Base-by-base conservation (phyloP, 2,888 invertebrate genomes). In the Tetragnatha montana region DNA sequence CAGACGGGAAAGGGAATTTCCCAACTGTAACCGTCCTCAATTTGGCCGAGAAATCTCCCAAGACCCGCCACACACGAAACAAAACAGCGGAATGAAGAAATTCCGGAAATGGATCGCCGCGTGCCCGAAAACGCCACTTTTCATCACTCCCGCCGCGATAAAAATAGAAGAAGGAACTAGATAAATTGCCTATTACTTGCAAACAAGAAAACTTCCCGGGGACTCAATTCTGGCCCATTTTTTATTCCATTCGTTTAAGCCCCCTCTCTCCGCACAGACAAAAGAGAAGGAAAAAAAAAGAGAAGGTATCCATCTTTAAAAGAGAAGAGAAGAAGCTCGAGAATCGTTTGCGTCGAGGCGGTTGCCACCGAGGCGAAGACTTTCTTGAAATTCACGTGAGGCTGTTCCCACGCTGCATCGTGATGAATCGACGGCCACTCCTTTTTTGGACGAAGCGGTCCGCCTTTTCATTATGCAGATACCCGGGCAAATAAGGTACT, bases 181-280 rank as follows among this genome's bases (percentile, higher is more conserved):
- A 81, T 86, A 81, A 86, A 86, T 86, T 86, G 86, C 86, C 86
- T 86, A 86, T 86, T 86, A 86, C 86, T 86, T 50, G 80, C 86
- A 86, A 86, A 81, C 86, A 86, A 74, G 86, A 86, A 74, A 86
- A 75, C 21, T 60, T 86, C 50, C 79, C 86, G 68, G 35, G 14
- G 68, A 86, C 86, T 86, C 86, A 80, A 86, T 86, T 80, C 80
- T 21, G 22, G 21, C 35, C 74, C 74, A 86, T 86, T 86, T 86
- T 86, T 86, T 86, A 80, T 86, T 80, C 74, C 70, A 50, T 73
- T 83, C 86, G 79, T 86, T 86, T 80, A 86, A 86, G 80, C 68
- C 71, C 47, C 35, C 47, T 51, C 51, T 22, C 51, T 60, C n/a
- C 35, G 80, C 86, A 80, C 73, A 80, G 80, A 86, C 86, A 86